Evolutionary conservation across 2,888 invertebrate species (phyloP).

Genomic region (Liodrosophila aerea): DNA sequence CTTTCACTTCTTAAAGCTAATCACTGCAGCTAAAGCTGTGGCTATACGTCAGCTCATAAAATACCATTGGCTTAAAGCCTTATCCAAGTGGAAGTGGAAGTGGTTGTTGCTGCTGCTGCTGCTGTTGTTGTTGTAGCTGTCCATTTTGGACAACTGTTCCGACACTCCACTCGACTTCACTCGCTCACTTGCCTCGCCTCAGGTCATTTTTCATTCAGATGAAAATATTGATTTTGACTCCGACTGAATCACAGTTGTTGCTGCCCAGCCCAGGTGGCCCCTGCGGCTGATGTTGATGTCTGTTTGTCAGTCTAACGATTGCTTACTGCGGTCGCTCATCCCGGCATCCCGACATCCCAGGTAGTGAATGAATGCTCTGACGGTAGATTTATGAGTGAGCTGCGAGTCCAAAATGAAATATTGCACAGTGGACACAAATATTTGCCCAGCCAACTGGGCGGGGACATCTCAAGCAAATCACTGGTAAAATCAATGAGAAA

Average conservation of each 20-base stretch:
- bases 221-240: slow-evolving; percentile 76
- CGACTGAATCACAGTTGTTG: not conserved
- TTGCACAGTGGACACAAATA: slow-evolving; percentile 64
- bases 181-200: slow-evolving; percentile 10
- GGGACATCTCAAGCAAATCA: slow-evolving; percentile 50
- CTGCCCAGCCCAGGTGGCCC: slow-evolving; percentile 5
- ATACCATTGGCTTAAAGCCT: slow-evolving; percentile 25
- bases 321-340: slow-evolving; percentile 51
- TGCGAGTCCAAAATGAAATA: slow-evolving; percentile 70
- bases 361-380: slow-evolving; percentile 25
- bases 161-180: slow-evolving; percentile 19
- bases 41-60: slow-evolving; percentile 19
- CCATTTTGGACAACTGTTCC: slow-evolving; percentile 51
- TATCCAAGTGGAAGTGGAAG: slow-evolving; percentile 19
- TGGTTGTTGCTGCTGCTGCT: too few relatives aligned
- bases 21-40: slow-evolving; percentile 37
- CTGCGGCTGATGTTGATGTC: slow-evolving; percentile 68
- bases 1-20: slow-evolving; percentile 44
- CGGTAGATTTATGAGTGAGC: slow-evolving; percentile 75
- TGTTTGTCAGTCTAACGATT: slow-evolving; percentile 78
- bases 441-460: slow-evolving; percentile 51
- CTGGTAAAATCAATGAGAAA: slow-evolving; percentile 40
- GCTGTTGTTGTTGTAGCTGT: slow-evolving; percentile 39
- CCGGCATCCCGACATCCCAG: slow-evolving; percentile 22
- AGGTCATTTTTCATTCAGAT: slow-evolving; percentile 77